phyloP scores from a whole-genome alignment of 2,113 vertebrate species.

The Empidonax alnorum region DNA sequence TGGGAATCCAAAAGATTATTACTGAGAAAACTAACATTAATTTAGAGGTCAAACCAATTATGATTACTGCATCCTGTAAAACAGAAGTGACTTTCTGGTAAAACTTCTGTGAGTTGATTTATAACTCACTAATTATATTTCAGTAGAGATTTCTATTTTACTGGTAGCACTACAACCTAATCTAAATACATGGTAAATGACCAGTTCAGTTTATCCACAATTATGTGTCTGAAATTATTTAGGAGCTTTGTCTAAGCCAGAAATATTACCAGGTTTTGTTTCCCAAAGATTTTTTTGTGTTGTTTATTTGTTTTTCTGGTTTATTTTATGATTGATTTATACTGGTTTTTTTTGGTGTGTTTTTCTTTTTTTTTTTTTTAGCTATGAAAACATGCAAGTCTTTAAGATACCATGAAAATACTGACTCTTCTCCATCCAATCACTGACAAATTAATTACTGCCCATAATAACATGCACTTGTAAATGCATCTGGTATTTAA shows the following conservation, averaged over 20 bases:
- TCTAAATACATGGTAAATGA: not conserved
- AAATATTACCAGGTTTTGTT: not conserved
- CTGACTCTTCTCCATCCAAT: not conserved
- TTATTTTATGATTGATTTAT: not conserved
- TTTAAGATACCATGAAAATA: not conserved
- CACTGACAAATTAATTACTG: not conserved
- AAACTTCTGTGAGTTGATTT: not conserved
- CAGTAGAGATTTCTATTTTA: not conserved
- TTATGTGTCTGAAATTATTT: not conserved
- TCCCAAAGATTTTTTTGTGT: not conserved
- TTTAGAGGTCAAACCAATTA: not conserved
- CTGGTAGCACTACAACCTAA: not conserved
- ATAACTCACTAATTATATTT: not conserved
- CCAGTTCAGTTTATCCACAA: not conserved
- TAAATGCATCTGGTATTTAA: not conserved
- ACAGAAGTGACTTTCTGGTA: not conserved
- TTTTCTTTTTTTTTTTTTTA: not conserved
- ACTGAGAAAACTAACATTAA: not conserved
- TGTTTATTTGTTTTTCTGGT: not conserved
- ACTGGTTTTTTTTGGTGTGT: fast-evolving
- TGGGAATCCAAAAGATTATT: not conserved
- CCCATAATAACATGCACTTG: not conserved
- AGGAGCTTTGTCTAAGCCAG: not conserved
- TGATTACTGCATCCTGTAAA: not conserved
- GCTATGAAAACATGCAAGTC: not conserved